Evolutionary conservation across 2,113 vertebrate genomes (phyloP).

Genomic region (Oreochromis tanganicae): DNA sequence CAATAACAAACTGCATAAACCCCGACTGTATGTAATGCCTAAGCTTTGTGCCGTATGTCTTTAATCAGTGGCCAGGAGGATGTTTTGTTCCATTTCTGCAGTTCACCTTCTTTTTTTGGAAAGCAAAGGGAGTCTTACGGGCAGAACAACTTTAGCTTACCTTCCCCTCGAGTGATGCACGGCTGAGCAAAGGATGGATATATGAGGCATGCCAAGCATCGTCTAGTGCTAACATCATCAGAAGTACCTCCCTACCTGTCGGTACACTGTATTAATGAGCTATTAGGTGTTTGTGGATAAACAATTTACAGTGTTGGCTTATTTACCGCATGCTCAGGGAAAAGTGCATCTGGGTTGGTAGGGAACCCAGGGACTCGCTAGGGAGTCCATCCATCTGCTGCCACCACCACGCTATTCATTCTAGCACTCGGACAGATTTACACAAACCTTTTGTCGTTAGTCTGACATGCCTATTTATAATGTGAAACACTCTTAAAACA

Average conservation of each 20-base stretch:
- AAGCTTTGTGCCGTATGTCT: slow-evolving; percentile 30
- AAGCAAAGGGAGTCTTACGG: slow-evolving; percentile 13
- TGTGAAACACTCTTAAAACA: slow-evolving; percentile 46
- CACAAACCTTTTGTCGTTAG: slow-evolving; percentile 63
- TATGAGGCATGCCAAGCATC: slow-evolving; percentile 48
- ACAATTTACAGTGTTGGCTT: slow-evolving; percentile 63
- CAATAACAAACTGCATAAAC: slow-evolving; percentile 32
- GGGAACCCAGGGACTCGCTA: slow-evolving; percentile 34
- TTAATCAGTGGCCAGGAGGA: slow-evolving; percentile 52
- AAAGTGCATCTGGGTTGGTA: slow-evolving; percentile 63
- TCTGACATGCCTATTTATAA: slow-evolving; percentile 66
- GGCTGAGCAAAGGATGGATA: slow-evolving; percentile 45
- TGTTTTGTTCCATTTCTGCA: slow-evolving; percentile 45
- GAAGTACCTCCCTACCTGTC: slow-evolving; percentile 58
- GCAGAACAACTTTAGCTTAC: slow-evolving; percentile 30
- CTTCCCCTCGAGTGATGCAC: slow-evolving; percentile 16
- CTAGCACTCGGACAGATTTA: slow-evolving; percentile 67
- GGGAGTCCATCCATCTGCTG: slow-evolving; percentile 69
- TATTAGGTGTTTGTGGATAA: slow-evolving; percentile 64
- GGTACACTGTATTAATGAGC: slow-evolving; percentile 65
- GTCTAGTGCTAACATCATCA: slow-evolving; percentile 66
- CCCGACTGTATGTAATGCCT: slow-evolving; percentile 19
- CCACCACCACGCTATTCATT: slow-evolving; percentile 48
- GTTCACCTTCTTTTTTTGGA: slow-evolving; percentile 45
- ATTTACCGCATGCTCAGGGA: slow-evolving; percentile 59